Conservation (phyloP, 2,113 vertebrate genomes). For the Oceanodroma tethys region DNA sequence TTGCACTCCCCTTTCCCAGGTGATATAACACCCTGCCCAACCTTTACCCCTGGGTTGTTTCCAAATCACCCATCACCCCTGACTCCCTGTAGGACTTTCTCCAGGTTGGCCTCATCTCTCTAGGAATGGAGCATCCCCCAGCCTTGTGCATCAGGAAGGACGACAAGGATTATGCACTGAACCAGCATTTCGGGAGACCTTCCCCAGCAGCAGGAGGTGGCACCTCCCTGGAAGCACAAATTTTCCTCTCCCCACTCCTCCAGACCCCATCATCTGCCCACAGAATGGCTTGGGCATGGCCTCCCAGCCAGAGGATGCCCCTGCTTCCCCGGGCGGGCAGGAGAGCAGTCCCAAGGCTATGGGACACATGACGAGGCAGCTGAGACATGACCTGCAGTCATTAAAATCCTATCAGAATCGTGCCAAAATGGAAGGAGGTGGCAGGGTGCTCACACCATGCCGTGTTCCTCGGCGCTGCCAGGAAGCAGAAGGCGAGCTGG, state of each 20-base stretch:
- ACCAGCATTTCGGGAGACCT: neutral
- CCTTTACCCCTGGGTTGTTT: neutral
- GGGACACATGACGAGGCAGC: fast-evolving
- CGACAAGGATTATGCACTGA: neutral
- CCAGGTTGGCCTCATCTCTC: neutral
- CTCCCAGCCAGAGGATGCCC: neutral
- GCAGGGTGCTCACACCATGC: neutral
- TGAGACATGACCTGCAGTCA: slow-evolving; percentile 9
- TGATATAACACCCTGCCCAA: fast-evolving
- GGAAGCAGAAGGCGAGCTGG: slow-evolving; percentile 9
- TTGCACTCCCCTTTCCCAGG: neutral
- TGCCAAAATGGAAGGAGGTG: slow-evolving; percentile 10
- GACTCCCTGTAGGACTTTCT: neutral
- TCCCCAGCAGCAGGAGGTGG: neutral
- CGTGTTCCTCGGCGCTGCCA: neutral
- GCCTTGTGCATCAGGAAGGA: neutral
- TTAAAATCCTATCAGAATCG: slow-evolving; percentile 54
- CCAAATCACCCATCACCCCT: neutral
- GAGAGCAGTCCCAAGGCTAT: neutral
- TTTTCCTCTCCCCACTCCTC: neutral
- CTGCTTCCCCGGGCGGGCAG: neutral
- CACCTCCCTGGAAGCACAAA: neutral
- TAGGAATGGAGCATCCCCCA: neutral
- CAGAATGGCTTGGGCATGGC: fast-evolving
- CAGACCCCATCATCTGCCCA: neutral